Evolutionary conservation across 2,113 vertebrate species (phyloP), one percentile per base, ranked within the genome.

Genomic region (Rattus rattus): DNA sequence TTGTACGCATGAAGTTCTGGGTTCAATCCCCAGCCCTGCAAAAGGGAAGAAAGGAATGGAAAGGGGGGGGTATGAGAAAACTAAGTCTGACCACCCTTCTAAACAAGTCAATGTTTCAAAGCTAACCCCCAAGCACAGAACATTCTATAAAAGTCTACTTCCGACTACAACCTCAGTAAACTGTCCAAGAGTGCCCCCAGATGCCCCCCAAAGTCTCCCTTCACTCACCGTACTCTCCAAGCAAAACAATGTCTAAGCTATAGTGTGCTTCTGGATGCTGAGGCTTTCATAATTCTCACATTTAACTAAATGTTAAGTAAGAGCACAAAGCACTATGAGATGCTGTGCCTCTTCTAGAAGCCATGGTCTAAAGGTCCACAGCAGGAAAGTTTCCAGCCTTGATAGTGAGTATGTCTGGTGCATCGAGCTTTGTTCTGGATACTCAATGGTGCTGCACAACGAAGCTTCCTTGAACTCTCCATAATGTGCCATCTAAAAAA

Each of bases 241-340:
- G 49, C 0, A n/a, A 73, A 83, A 73, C 47, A 24, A 5, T 13
- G 90, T 28, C 72, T 75, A 61, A 73, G 63, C 52, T 52, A 87
- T 8, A 61, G 14, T 33, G 33, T 49, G 30, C 84, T 90, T 92
- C 52, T 79, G 28, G 30, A 84, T 86, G 89, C n/a, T 65, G 56
- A 8, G 61, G 70, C 63, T 94, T 95, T 92, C 69, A 84, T 84
- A 33, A 33, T 39, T 90, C 59, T 22, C 75, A 75, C 43, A 9
- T 63, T 83, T 83, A 81, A 61, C 52, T 59, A 87, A 91, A 73
- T 16, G 33, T 56, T 87, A 92, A 93, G 69, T 52, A 80, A 90
- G 90, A 28, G 73, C 73, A 39, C 61, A 19, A 59, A 94, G 49
- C 56, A 84, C 59, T 56, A 59, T n/a, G 14, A 92, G 65, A 70